Evolutionary conservation across 1,140 invertebrate genomes (phyloP), one percentile per base, ranked within the genome.

Genomic region (Hyposmocoma kahamanoa): DNA sequence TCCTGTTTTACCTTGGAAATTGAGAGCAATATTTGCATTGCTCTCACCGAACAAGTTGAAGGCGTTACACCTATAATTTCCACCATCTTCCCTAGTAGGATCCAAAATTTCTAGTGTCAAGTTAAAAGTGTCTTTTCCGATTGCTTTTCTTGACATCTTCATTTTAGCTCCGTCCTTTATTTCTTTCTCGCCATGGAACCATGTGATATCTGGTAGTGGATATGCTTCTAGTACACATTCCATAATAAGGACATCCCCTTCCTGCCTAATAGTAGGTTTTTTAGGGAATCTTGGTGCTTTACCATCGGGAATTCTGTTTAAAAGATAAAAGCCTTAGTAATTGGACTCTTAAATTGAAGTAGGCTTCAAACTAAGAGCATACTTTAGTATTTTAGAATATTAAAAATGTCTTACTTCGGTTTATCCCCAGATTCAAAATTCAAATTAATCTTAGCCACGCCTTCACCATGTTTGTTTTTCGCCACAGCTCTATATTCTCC

Each of bases 1-100:
- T 47, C 21, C 47, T 55, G 11, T 48, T 52, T 89, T 96, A 97
- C 96, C 96, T 96, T 97, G 95, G 90, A 99, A 98, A 87, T 99
- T 99, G 62, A 99, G 92, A 63, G 97, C 96, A 88, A 99, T 99
- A 90, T 99, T 99, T 62, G 98, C 98, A 90, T 99, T 99, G 87
- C 96, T 98, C 90, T 99, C 98, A 84, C 98, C 98, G 83, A 94
- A 94, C 82, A 94, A 92, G 91, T 99, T 99, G 88, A 97, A 95
- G 52, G 98, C 98, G 87, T 98, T 99, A 90, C 97, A 99, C 73
- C 97, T 92, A 88, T 99, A 99, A 85, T 97, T 96, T 53, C 98
- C 98, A 62, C 97, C 97, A 84, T 99, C 98, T 71, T 95, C 93
- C 72, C 93, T 93, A 44, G 94, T 96, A 20, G 98, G 98, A 87